These are phyloP conservation scores for Drosophila mayri DNA, from an alignment of 1,140 invertebrate genomes.

Conservation along the genomic window DNA sequence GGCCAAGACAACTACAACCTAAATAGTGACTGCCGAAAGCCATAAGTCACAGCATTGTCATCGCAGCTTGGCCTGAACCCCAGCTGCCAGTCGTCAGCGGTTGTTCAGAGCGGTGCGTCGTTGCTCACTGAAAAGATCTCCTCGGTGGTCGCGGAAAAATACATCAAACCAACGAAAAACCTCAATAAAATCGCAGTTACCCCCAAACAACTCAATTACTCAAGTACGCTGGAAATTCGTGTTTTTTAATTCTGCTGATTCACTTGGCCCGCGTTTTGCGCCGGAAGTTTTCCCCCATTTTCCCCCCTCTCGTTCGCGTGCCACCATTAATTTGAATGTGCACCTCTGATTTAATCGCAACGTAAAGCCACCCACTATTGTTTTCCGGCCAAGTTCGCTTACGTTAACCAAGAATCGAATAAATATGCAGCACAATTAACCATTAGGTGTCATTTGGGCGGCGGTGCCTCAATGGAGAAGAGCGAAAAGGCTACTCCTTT, in stretches of 20 bases:
- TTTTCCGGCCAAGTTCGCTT: slow-evolving; percentile 33
- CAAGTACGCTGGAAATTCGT: slow-evolving; percentile 55
- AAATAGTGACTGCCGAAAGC: slow-evolving; percentile 37
- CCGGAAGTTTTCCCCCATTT: slow-evolving; percentile 41
- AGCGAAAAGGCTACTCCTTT: slow-evolving; percentile 16
- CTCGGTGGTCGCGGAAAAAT: slow-evolving; percentile 8
- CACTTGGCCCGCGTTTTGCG: slow-evolving; percentile 29
- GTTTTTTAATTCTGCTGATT: slow-evolving; percentile 34
- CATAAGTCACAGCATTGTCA: slow-evolving; percentile 60
- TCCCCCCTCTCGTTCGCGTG: slow-evolving; percentile 46
- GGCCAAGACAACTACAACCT: slow-evolving; percentile 29
- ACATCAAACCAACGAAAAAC: neutral
- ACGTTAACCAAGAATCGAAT: slow-evolving; percentile 53
- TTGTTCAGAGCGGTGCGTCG: slow-evolving; percentile 70
- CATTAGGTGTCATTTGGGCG: slow-evolving; percentile 55
- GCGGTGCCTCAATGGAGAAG: slow-evolving; percentile 56
- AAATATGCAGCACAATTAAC: slow-evolving; percentile 68
- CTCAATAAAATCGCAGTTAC: slow-evolving; percentile 20
- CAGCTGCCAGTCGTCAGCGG: slow-evolving; percentile 72
- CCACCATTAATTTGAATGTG: slow-evolving; percentile 60
- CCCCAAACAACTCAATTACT: slow-evolving; percentile 43
- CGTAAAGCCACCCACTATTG: slow-evolving; percentile 9
- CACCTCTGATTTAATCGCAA: slow-evolving; percentile 63
- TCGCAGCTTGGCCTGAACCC: slow-evolving; percentile 72
- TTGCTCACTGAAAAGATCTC: slow-evolving; percentile 48